These are phyloP conservation scores for Dichetophora obliterata DNA, from an alignment of 2,888 invertebrate species.

Conservation along the genomic window DNA sequence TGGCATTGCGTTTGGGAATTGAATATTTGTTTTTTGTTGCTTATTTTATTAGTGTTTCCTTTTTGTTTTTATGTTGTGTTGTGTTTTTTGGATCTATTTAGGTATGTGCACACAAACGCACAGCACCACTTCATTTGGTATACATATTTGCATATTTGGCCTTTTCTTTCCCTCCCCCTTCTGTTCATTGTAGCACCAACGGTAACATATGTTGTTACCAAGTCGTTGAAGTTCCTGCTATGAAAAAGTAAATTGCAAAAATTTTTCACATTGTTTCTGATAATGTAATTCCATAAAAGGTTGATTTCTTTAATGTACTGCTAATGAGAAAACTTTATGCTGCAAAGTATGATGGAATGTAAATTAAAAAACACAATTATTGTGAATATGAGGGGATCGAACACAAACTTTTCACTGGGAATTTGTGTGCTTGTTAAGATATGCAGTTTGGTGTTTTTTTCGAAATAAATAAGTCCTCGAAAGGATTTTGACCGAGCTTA, in stretches of 20 bases:
- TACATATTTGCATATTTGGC: background rate
- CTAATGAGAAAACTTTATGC: background rate
- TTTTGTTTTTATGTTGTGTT: background rate
- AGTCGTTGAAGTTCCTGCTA: background rate
- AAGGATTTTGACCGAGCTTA: no score
- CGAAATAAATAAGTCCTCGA: no score
- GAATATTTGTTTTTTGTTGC: background rate
- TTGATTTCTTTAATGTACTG: background rate
- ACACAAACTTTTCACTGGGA: no score
- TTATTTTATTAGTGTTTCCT: background rate
- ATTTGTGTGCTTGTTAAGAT: no score
- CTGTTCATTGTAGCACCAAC: background rate
- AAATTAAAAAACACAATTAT: no score
- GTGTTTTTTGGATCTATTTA: background rate
- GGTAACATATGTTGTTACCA: conserved; percentile 8
- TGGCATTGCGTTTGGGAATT: background rate
- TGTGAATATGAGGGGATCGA: no score
- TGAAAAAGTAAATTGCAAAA: conserved; percentile 1
- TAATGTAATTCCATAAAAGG: background rate
- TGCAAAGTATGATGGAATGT: background rate
- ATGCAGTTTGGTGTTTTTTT: no score
- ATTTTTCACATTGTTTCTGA: background rate
- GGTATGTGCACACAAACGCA: background rate
- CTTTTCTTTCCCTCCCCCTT: background rate
- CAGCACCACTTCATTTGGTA: background rate